Conservation (phyloP, 2,113 vertebrate genomes). For the Gracilinanus agilis region DNA sequence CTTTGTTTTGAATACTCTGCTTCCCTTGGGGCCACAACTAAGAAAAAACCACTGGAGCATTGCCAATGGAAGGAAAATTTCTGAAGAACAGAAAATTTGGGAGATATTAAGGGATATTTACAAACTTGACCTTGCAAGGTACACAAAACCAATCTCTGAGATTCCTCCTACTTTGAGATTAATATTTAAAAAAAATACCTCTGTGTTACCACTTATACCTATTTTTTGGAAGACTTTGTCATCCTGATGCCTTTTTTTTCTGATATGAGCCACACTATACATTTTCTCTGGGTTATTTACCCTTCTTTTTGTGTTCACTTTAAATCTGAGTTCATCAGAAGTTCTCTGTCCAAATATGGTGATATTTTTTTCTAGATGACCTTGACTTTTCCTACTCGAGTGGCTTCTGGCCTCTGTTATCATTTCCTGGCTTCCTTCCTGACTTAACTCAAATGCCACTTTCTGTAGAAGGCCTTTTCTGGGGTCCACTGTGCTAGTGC, state of each 20-base stretch:
- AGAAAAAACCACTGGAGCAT: not conserved
- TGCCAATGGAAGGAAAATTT: not conserved
- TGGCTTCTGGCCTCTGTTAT: not conserved
- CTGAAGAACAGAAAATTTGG: not conserved
- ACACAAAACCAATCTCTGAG: not conserved
- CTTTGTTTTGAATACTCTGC: not conserved
- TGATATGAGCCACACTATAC: not conserved
- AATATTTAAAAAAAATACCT: not conserved
- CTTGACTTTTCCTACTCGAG: not conserved
- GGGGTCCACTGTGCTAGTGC: not conserved
- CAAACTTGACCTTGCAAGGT: not conserved
- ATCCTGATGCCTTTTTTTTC: not conserved
- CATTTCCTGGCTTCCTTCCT: not conserved
- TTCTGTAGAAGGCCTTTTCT: not conserved
- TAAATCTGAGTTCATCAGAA: not conserved
- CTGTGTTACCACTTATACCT: not conserved
- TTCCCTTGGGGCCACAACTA: not conserved
- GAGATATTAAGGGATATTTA: not conserved
- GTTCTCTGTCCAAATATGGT: not conserved
- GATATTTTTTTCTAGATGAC: not conserved
- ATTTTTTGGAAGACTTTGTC: not conserved
- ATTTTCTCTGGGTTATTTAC: not conserved
- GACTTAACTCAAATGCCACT: not conserved
- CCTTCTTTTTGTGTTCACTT: not conserved
- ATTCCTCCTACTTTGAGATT: not conserved